A percentile compares a stretch with the other conserved stretches of the same genome.
These are phyloP conservation scores for Dryobates pubescens DNA, from an alignment of 2,797 vertebrate species.

Conservation along the genomic window DNA sequence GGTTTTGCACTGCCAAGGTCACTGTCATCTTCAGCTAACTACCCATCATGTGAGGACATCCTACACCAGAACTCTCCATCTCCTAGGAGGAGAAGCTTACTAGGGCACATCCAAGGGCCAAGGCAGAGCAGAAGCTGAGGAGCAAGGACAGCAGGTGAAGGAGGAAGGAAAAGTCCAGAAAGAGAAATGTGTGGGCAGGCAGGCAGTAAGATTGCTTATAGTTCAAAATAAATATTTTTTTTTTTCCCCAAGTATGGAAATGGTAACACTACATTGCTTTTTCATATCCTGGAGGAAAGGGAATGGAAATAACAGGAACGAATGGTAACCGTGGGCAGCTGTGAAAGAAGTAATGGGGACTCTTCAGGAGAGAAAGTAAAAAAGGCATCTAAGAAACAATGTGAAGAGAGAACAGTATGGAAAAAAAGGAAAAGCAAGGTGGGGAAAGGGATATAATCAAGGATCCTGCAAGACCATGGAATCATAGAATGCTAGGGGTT, in stretches of 20 bases:
- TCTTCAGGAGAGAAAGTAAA: not conserved
- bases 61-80: accelerated
- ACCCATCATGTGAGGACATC: accelerated
- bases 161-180: not conserved
- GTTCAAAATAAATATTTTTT: not conserved
- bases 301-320: not conserved
- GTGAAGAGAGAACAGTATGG: not conserved
- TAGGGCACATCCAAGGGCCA: not conserved
- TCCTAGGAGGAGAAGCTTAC: not conserved
- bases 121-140: not conserved
- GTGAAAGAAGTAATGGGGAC: not conserved
- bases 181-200: not conserved
- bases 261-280: not conserved
- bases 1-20: not conserved
- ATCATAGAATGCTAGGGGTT: no score
- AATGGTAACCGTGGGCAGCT: not conserved
- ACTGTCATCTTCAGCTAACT: not conserved
- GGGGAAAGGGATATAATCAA: not conserved
- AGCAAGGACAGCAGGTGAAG: not conserved
- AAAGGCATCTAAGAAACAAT: not conserved
- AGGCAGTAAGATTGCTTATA: not conserved
- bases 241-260: not conserved
- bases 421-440: accelerated
- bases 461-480: not conserved
- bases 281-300: not conserved